Evolutionary conservation across 2,113 vertebrate genomes (phyloP), one percentile per base, ranked within the genome.

Genomic region (Opisthocomus hoazin): DNA sequence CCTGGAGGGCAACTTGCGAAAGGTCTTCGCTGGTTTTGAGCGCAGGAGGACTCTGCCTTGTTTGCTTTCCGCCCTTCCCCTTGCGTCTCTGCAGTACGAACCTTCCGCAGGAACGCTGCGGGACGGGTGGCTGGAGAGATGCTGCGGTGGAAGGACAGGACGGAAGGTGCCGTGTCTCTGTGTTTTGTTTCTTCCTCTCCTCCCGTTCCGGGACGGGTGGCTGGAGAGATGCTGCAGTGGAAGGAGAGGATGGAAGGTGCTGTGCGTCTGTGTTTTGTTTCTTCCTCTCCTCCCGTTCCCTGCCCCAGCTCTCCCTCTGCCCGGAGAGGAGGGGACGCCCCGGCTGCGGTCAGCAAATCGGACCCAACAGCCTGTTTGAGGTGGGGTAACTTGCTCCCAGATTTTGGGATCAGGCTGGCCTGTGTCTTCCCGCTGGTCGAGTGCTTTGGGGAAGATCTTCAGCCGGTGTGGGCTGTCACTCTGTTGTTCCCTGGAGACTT

Each of bases 271-370:
- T 19, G 7, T 71, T 39, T 10, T 0, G 1, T 46, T 41, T 57
- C 34, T 7, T 71, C 10, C 27, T 46, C 16, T 36, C 15, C 15
- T 71, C 7, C 37, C 6, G 2, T 30, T 51, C 27, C 65, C 27
- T 87, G 48, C 26, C 29, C 41, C 17, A 1, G 21, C 34, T 65
- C 34, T 65, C 24, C 22, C 8, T 39, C 17, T 56, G 53, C n/a
- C 61, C 57, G 19, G 37, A 17, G 30, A 56, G 71, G 53, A n/a
- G 37, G 41, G 39, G 54, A 45, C 10, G 24, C 10, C 23, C 13
- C 4, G 8, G 46, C 43, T 0, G 1, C 5, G 5, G 16, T 4
- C 3, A 3, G 61, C 37, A 43, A 18, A 27, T n/a, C 3, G 5
- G 20, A 41, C 30, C 29, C 24, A 7, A 7, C 1, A 6, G 15